Evolutionary conservation across 2,888 invertebrate species (phyloP), one percentile per base, ranked within the genome.

Genomic region (Cephus spinipes): DNA sequence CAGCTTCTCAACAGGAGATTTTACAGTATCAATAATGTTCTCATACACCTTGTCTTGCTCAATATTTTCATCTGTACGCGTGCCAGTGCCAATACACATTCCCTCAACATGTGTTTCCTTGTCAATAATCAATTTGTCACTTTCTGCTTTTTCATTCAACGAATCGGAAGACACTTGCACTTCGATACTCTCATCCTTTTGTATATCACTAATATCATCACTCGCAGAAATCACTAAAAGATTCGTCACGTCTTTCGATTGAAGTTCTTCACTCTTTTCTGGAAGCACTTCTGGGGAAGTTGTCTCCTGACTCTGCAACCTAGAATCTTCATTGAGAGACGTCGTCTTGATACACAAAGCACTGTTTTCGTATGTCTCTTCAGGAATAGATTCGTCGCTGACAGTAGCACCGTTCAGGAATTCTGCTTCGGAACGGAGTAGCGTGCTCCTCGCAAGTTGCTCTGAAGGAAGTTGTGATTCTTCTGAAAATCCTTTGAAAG

Each of bases 401-500:
- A 31, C 31, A 31, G 31, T 32, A 71, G 71, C 11, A 31, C 23
- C 9, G 9, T 71, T 71, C 23, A 55, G 23, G 2, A 55, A 23
- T 23, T 55, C 55, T 55, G 55, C 55, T 23, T 23, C 9, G 9
- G 23, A 55, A 23, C 9, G 55, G 2, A 55, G 55, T 55, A 55
- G 55, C 55, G 55, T 55, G 23, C 23, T 23, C 23, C 23, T 55
- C 9, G 55, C 55, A 23, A 55, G 23, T 23, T 23, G 55, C 23
- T 55, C 55, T 23, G 55, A 55, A 23, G 55, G 55, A 23, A 23
- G 9, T 55, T 55, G 55, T 6, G 76, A 76, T 40, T 85, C 82
- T 73, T 77, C 68, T 69, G 79, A 68, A 73, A 87, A 87, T 11
- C 87, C 87, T 78, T 86, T 87, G 31, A 87, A 85, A 0, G 87